Evolutionary conservation across 2,888 invertebrate species (phyloP).

Genomic region (Aproaerema taeniolella): DNA sequence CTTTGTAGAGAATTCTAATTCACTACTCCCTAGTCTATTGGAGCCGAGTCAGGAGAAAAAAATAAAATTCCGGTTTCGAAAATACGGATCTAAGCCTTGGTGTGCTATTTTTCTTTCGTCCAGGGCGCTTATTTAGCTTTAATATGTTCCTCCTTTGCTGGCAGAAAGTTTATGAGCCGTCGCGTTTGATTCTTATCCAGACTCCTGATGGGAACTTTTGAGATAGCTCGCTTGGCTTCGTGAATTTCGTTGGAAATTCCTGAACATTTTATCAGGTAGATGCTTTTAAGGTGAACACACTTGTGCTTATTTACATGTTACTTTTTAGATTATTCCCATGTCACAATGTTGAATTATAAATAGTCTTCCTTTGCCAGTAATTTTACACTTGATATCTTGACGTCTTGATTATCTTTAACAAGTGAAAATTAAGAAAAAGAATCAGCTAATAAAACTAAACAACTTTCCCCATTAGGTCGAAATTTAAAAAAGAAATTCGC

Average conservation of each 20-base stretch:
- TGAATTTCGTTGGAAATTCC: slow-evolving; percentile 21
- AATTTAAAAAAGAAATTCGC: too few species aligned
- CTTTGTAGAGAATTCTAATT: slow-evolving; percentile 27
- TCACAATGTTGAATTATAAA: too few species aligned
- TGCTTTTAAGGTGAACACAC: slow-evolving; percentile 3
- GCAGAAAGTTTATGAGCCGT: slow-evolving; percentile 29
- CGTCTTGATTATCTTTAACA: too few species aligned
- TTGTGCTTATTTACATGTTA: not conserved
- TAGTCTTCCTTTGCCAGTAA: too few species aligned
- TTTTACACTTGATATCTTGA: too few species aligned
- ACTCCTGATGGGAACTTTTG: slow-evolving; percentile 26
- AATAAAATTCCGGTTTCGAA: slow-evolving; percentile 18
- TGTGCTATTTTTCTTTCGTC: slow-evolving; percentile 32
- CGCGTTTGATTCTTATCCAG: slow-evolving; percentile 25
- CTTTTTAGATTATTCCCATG: too few species aligned
- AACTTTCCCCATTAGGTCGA: too few species aligned
- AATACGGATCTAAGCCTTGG: slow-evolving; percentile 12
- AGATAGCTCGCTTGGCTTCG: slow-evolving; percentile 23
- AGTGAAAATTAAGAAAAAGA: too few species aligned
- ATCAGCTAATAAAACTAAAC: too few species aligned
- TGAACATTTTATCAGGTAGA: slow-evolving; percentile 11
- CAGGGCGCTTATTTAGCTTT: slow-evolving; percentile 32
- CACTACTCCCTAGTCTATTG: slow-evolving; percentile 20
- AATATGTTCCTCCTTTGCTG: slow-evolving; percentile 25
- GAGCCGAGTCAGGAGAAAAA: slow-evolving; percentile 22